phyloP scores from a whole-genome alignment of 1,140 invertebrate species.

The Microvelia longipes region DNA sequence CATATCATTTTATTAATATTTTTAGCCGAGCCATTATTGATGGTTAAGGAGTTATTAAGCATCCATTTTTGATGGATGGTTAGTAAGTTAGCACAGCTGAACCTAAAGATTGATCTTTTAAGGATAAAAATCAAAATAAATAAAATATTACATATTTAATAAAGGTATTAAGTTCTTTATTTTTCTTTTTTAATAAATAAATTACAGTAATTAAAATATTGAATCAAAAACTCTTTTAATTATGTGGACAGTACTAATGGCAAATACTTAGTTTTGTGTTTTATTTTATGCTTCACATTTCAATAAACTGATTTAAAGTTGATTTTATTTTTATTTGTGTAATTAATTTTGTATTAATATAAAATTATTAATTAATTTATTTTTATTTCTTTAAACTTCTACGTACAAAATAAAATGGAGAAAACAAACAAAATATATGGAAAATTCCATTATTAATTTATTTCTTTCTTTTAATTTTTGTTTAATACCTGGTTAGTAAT shows the following conservation, averaged over 20 bases:
- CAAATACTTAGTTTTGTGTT: conserved; percentile 16
- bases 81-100: too few species aligned
- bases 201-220: conserved; percentile 24
- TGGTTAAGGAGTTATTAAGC: too few species aligned
- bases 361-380: neutral
- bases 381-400: too few species aligned
- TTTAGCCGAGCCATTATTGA: too few species aligned
- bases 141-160: conserved; percentile 10
- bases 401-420: neutral
- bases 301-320: conserved; percentile 9
- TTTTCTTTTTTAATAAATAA: conserved; percentile 22
- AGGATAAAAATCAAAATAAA: conserved; percentile 1
- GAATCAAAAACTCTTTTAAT: conserved; percentile 17
- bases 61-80: too few species aligned
- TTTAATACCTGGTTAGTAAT: too few species aligned
- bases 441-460: too few species aligned
- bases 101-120: too few species aligned
- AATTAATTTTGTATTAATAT: neutral
- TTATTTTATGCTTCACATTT: conserved; percentile 4
- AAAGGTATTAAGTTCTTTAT: conserved; percentile 20
- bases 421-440: too few species aligned
- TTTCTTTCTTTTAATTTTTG: too few species aligned
- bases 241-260: conserved; percentile 20
- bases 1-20: too few species aligned
- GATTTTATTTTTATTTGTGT: neutral